These are phyloP conservation scores for Hippocampus zosterae DNA, from an alignment of 2,113 vertebrate species.

Conservation along the genomic window DNA sequence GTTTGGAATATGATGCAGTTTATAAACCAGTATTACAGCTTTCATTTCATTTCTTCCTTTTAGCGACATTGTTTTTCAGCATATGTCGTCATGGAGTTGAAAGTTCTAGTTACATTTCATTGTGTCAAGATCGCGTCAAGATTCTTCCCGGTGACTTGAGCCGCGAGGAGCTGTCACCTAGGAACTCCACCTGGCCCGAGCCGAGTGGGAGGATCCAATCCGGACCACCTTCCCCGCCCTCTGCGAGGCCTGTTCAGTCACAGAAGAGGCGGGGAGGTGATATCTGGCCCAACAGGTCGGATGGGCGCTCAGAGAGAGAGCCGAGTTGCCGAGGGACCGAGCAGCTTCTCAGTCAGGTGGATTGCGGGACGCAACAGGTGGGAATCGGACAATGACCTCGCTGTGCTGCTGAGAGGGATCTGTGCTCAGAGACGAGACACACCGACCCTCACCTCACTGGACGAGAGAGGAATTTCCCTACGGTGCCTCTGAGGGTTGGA, in stretches of 20 bases:
- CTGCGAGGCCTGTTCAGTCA: constrained; percentile 22
- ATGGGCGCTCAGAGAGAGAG: constrained; percentile 44
- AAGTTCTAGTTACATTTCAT: background rate
- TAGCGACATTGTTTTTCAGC: background rate
- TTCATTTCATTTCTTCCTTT: background rate
- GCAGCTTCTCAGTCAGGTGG: constrained; percentile 48
- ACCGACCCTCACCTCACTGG: constrained; percentile 15
- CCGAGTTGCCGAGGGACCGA: constrained; percentile 38
- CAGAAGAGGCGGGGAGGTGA: constrained; percentile 39
- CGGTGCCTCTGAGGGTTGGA: constrained; percentile 58
- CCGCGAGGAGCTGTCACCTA: constrained; percentile 3
- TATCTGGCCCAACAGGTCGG: constrained; percentile 74
- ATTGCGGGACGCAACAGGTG: constrained; percentile 16
- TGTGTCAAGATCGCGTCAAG: background rate
- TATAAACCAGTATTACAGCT: background rate
- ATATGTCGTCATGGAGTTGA: background rate
- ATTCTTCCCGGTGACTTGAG: constrained; percentile 1
- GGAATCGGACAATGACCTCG: constrained; percentile 31
- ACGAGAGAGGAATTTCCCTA: constrained; percentile 55
- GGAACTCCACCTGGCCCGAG: constrained; percentile 48
- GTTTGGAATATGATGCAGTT: background rate
- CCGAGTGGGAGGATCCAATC: constrained; percentile 9
- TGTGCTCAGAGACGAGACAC: constrained; percentile 27
- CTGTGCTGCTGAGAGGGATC: constrained; percentile 25
- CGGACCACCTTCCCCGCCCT: constrained; percentile 25